These are phyloP conservation scores for Syngnathus acus DNA, from an alignment of 2,797 vertebrate species.

Conservation along the genomic window DNA sequence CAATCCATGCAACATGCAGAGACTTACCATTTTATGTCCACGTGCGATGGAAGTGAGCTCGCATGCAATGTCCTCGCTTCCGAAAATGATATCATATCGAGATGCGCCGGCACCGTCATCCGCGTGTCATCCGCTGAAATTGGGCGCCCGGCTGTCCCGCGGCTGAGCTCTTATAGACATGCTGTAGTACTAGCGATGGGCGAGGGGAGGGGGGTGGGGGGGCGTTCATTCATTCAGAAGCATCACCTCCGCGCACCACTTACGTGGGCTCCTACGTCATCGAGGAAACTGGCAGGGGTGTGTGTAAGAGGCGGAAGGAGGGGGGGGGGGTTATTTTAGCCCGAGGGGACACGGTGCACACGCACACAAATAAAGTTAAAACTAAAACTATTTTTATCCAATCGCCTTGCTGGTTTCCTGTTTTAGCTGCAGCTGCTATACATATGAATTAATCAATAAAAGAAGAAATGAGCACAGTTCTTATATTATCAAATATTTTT, in stretches of 20 bases:
- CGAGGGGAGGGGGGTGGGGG: slow-evolving; percentile 67
- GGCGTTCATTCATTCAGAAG: slow-evolving; percentile 78
- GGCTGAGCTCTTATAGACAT: slow-evolving; percentile 74
- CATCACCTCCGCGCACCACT: slow-evolving; percentile 67
- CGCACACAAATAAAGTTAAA: background rate
- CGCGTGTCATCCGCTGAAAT: slow-evolving; percentile 52
- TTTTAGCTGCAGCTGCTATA: background rate
- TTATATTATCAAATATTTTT: too few species aligned
- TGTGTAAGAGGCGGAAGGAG: slow-evolving; percentile 9
- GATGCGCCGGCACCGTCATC: slow-evolving; percentile 10
- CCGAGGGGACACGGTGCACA: background rate
- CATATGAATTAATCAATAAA: too few species aligned
- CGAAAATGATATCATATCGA: background rate
- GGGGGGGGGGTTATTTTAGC: background rate
- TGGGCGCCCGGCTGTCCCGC: slow-evolving; percentile 66
- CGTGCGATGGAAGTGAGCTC: background rate
- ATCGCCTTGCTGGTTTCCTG: background rate
- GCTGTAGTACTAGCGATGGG: slow-evolving; percentile 73
- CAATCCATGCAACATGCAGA: background rate
- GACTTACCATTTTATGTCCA: slow-evolving; percentile 1
- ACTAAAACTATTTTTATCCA: background rate
- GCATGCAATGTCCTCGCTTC: background rate
- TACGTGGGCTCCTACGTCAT: slow-evolving; percentile 75
- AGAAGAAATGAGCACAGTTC: too few species aligned
- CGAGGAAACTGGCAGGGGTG: slow-evolving; percentile 58